Evolutionary conservation across 2,888 invertebrate genomes (phyloP).

Genomic region (Drosophila vallismaia): DNA sequence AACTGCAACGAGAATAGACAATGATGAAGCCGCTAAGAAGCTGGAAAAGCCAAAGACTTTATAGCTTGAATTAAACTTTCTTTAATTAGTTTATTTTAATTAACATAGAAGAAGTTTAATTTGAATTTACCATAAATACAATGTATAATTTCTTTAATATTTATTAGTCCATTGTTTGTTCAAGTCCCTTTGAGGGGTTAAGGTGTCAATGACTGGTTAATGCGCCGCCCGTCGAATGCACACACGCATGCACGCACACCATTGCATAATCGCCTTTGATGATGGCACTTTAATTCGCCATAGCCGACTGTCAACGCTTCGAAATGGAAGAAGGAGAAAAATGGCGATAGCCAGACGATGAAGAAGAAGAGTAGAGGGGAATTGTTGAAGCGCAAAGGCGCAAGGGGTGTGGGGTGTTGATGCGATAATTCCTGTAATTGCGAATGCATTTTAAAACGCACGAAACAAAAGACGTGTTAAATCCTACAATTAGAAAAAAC

Average conservation of each 20-base stretch:
- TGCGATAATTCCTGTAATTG: conserved; percentile 53
- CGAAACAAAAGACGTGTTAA: conserved; percentile 7
- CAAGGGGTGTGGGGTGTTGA: conserved; percentile 28
- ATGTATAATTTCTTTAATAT: too few species aligned
- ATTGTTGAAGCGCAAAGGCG: not conserved
- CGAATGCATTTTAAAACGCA: conserved; percentile 29
- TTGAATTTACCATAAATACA: too few species aligned
- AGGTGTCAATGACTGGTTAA: conserved; percentile 76
- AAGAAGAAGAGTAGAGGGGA: not conserved
- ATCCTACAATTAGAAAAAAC: not conserved
- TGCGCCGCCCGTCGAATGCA: conserved; percentile 43
- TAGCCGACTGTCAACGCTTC: conserved; percentile 50
- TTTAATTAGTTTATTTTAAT: too few species aligned
- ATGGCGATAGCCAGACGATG: conserved; percentile 10
- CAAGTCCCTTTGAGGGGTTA: conserved; percentile 16
- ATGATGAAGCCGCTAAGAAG: not conserved
- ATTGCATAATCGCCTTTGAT: conserved; percentile 65
- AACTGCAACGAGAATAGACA: too few species aligned
- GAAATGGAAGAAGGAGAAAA: conserved; percentile 5
- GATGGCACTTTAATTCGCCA: conserved; percentile 67
- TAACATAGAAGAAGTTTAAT: too few species aligned
- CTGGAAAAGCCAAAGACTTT: not conserved
- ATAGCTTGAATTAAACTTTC: too few species aligned
- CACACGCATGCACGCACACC: conserved; percentile 39
- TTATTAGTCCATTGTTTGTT: not conserved